Conservation (phyloP, 2,797 vertebrate genomes). For the Poecile montanus region DNA sequence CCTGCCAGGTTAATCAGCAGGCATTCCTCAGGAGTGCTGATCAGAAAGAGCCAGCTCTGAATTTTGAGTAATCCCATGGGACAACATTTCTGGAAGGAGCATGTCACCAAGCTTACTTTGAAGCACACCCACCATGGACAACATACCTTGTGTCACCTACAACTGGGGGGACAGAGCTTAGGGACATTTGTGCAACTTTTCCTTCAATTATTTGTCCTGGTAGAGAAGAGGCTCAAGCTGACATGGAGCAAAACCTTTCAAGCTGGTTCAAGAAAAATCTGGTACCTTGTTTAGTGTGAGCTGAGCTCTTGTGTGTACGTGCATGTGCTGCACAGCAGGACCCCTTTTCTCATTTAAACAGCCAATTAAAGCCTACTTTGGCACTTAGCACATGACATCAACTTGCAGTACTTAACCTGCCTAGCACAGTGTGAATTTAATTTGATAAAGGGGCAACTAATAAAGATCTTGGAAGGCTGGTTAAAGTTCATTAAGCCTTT, state of each 20-base stretch:
- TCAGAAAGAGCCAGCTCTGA: not conserved
- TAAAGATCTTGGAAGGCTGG: conserved; percentile 71
- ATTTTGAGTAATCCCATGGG: not conserved
- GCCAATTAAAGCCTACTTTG: conserved; percentile 76
- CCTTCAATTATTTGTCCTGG: not conserved
- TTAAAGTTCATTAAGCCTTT: conserved; percentile 76
- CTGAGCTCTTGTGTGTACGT: not conserved
- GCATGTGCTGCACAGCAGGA: conserved; percentile 51
- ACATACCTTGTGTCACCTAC: not conserved
- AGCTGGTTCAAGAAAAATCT: not conserved
- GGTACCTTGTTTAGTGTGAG: not conserved
- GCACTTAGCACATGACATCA: conserved; percentile 71
- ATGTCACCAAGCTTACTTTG: not conserved
- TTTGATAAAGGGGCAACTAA: conserved; percentile 77
- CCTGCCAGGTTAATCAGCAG: not conserved
- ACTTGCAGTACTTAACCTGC: conserved; percentile 66
- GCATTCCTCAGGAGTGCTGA: not conserved
- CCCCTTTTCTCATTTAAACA: conserved; percentile 75
- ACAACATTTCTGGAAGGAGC: not conserved
- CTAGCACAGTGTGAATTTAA: conserved; percentile 78
- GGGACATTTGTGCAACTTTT: not conserved
- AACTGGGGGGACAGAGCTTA: not conserved
- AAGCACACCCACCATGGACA: rapidly evolving
- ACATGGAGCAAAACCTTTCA: not conserved
- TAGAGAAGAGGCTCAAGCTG: not conserved